Base-by-base conservation (phyloP, 2,113 vertebrate species). In the mouse (Mus musculus) region DNA sequence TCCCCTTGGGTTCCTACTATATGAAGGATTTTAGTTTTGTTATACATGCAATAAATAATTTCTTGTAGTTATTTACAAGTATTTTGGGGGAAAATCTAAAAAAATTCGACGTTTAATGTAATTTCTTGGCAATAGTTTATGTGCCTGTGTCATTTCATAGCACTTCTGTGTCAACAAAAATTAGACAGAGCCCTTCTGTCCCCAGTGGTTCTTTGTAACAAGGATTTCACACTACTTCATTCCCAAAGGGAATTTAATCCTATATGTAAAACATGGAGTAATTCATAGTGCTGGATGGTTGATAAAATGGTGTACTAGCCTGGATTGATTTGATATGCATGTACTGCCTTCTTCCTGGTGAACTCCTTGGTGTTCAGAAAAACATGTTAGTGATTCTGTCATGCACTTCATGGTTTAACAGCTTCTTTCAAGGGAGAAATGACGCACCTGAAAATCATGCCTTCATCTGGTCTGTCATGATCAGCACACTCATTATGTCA, bases 281-380 rank as follows among this genome's bases (percentile, higher is more conserved):
- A 87, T 94, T 97, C 90, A 88, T 91, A 89, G 90, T 95, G 90
- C 88, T 98, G 97, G 98, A 98, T 98, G 97, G 97, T 98, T 98
- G 97, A 97, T 98, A 97, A 97, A 97, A 95, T 80, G 92, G 56
- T 96, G 94, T 95, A 95, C 95, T 91, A 93, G 73, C 93, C 97
- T 97, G 91, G 89, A 97, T 73, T 39, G 92, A 97, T 94, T 75
- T 82, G 92, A 97, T 93, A 96, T 77, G 59, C 69, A n/a, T 7
- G 49, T 36, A 52, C 36, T 59, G 20, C 85, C 86, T 88, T 82
- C 94, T 89, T 95, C 73, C 76, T 84, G 72, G 92, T 96, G 94
- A 97, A 98, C 87, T 97, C 95, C 92, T 97, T 76, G 96, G 96
- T 90, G 82, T 90, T 96, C 94, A 95, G 97, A 91, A 98, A 98